These are phyloP conservation scores for Electrona antarctica DNA, from an alignment of 2,113 vertebrate species.

Conservation along the genomic window DNA sequence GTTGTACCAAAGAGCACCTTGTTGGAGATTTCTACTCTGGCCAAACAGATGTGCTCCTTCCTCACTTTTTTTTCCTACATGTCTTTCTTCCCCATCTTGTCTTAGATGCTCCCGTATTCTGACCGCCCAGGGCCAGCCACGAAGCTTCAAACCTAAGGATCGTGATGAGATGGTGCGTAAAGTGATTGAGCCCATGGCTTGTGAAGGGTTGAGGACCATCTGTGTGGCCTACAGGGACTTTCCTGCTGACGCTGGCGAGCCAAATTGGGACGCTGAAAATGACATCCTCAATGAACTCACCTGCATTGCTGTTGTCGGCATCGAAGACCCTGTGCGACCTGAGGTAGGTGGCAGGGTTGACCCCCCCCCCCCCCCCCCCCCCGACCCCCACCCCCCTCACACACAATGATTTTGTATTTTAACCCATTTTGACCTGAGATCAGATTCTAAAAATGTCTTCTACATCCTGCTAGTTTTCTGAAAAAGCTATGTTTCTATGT, in stretches of 20 bases:
- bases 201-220: conserved; percentile 92
- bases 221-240: conserved; percentile 94
- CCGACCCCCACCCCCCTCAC: too few species aligned
- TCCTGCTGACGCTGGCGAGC: conserved; percentile 75
- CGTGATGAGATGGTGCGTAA: conserved; percentile 92
- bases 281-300: conserved; percentile 90
- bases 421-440: too few species aligned
- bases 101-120: conserved; percentile 89
- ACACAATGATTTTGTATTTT: too few species aligned
- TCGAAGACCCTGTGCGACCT: conserved; percentile 94
- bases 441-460: too few species aligned
- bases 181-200: conserved; percentile 97
- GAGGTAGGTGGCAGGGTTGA: conserved; percentile 80
- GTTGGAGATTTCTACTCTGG: too few species aligned
- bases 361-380: too few species aligned
- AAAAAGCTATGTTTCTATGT: too few species aligned
- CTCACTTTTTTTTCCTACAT: neutral
- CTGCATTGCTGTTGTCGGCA: conserved; percentile 92
- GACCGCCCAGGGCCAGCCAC: conserved; percentile 81
- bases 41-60: neutral
- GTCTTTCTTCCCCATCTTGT: neutral
- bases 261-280: conserved; percentile 88
- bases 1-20: too few species aligned
- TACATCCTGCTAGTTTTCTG: too few species aligned
- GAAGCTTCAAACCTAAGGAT: conserved; percentile 88